Conservation (phyloP, 2,797 vertebrate genomes). For the Thunnus albacares region DNA sequence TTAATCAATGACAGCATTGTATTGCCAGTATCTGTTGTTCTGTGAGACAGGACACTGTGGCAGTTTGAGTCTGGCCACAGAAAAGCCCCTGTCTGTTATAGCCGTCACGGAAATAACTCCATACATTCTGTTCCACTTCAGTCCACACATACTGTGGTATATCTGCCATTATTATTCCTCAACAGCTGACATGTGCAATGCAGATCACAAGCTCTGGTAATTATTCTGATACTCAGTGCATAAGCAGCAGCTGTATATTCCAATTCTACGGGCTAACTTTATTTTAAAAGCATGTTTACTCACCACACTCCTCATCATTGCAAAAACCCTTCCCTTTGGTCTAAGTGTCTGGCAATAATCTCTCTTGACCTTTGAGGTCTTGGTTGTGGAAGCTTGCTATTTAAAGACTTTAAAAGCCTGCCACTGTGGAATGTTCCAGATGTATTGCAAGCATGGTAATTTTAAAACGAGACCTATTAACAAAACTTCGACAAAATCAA, state of each 20-base stretch:
- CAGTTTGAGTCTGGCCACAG: conserved; percentile 18
- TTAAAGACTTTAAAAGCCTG: conserved; percentile 29
- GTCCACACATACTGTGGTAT: no score
- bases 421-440: conserved; percentile 30
- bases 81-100: conserved; percentile 28
- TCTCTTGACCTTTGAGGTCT: neutral
- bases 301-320: neutral
- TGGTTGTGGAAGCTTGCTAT: conserved; percentile 15
- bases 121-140: neutral
- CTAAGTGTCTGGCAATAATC: neutral
- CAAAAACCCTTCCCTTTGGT: neutral
- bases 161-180: conserved; percentile 1
- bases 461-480: neutral
- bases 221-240: conserved; percentile 5
- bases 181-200: conserved; percentile 6
- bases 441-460: neutral
- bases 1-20: conserved; percentile 54
- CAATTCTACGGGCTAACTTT: neutral
- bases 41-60: conserved; percentile 19
- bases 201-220: neutral
- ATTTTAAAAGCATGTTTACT: conserved; percentile 2
- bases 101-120: conserved; percentile 19
- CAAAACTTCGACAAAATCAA: neutral
- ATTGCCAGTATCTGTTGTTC: conserved; percentile 32
- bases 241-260: conserved; percentile 1